These are phyloP conservation scores for Phania funesta DNA, from an alignment of 2,888 invertebrate species.

Conservation along the genomic window DNA sequence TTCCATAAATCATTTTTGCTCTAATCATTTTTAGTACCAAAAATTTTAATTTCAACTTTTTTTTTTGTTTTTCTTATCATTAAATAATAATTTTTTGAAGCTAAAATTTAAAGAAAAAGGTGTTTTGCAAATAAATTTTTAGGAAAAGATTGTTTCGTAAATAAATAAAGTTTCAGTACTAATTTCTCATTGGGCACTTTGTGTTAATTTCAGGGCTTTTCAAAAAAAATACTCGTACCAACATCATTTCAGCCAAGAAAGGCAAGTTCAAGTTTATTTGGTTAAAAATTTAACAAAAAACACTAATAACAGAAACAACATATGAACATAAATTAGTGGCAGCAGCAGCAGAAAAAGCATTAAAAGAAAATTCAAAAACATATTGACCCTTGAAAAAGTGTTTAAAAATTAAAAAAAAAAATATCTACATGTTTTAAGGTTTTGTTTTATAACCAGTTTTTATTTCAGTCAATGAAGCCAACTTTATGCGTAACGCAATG, in stretches of 20 bases:
- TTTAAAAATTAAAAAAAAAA: conserved; percentile 28
- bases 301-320: conserved; percentile 28
- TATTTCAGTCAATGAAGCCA: not conserved
- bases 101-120: too few species aligned
- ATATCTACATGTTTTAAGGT: conserved; percentile 21
- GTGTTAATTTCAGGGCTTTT: conserved; percentile 11
- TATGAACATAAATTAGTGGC: conserved; percentile 18
- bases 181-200: conserved; percentile 13
- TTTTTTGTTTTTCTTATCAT: too few species aligned
- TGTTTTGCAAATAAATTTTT: too few species aligned
- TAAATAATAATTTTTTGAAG: too few species aligned
- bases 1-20: too few species aligned
- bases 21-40: not conserved
- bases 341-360: conserved; percentile 21
- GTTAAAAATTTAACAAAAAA: conserved; percentile 38
- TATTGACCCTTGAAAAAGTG: conserved; percentile 65
- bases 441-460: conserved; percentile 48
- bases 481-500: conserved; percentile 56
- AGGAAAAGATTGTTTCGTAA: too few species aligned
- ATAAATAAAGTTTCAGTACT: not conserved
- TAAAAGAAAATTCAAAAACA: conserved; percentile 50
- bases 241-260: conserved; percentile 53
- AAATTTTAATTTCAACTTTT: not conserved
- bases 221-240: conserved; percentile 31
- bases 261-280: conserved; percentile 71